These are phyloP conservation scores for Drosophila infuscata DNA, from an alignment of 2,888 invertebrate genomes.

Conservation along the genomic window DNA sequence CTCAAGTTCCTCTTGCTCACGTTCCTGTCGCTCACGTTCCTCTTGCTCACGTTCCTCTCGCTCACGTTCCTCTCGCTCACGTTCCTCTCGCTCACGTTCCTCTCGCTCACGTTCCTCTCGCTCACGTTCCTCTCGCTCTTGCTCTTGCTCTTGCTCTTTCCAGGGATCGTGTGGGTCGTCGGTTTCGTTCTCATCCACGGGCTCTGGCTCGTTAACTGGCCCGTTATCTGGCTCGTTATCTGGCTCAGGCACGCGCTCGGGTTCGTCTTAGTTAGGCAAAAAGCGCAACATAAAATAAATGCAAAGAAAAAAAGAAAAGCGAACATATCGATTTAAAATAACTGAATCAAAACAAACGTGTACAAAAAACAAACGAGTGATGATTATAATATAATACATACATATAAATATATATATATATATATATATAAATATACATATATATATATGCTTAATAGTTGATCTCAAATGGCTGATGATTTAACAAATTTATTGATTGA, in stretches of 20 bases:
- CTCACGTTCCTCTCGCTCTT: slow-evolving; percentile 22
- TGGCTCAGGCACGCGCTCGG: slow-evolving; percentile 41
- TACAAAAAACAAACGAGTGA: slow-evolving; percentile 7
- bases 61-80: neutral
- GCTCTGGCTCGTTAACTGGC: slow-evolving; percentile 1
- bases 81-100: slow-evolving; percentile 14
- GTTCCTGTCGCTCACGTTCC: slow-evolving; percentile 70
- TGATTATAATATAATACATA: neutral
- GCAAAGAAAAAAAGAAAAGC: slow-evolving; percentile 41
- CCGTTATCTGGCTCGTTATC: neutral
- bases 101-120: slow-evolving; percentile 73
- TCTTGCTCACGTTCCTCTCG: slow-evolving; percentile 45
- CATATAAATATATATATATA: neutral
- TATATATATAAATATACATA: neutral
- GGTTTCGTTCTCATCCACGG: neutral
- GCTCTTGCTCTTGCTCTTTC: neutral
- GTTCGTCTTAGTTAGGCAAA: slow-evolving; percentile 70
- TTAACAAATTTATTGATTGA: neutral
- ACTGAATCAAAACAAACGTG: slow-evolving; percentile 19
- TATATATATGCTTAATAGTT: neutral
- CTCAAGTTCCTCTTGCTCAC: slow-evolving; percentile 5
- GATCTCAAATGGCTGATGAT: slow-evolving; percentile 19
- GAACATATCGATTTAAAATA: slow-evolving; percentile 21
- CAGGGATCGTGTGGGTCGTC: neutral
- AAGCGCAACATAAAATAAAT: slow-evolving; percentile 39